Conservation (phyloP, 2,797 vertebrate species). For the Myotis myotis region DNA sequence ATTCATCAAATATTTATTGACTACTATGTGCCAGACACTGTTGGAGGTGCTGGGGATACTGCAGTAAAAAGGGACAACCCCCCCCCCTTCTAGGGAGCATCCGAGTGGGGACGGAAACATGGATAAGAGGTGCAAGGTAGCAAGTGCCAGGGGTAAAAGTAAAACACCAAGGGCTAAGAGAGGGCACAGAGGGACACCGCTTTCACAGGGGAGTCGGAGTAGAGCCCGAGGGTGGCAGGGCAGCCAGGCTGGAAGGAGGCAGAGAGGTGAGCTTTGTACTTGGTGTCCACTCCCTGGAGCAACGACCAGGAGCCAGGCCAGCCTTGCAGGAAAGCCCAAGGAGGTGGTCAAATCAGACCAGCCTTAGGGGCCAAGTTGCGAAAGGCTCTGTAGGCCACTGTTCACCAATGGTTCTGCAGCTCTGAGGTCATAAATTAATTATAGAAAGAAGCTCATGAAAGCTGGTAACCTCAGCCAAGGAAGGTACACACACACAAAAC, state of each 20-base stretch:
- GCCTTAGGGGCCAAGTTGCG: not conserved
- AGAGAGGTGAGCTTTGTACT: not conserved
- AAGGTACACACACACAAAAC: not conserved
- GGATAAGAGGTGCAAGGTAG: not conserved
- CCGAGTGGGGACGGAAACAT: not conserved
- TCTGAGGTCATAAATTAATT: not conserved
- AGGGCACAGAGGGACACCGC: not conserved
- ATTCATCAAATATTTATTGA: not conserved
- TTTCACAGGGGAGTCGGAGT: not conserved
- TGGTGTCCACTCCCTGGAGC: rapidly evolving
- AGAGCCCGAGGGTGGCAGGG: not conserved
- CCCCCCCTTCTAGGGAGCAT: not conserved
- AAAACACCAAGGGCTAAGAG: not conserved
- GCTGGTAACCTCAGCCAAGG: not conserved
- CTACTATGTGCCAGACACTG: not conserved
- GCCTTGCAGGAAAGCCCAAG: not conserved
- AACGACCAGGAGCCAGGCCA: not conserved
- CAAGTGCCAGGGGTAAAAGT: not conserved
- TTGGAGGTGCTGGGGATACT: not conserved
- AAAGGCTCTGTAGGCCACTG: not conserved
- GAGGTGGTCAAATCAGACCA: not conserved
- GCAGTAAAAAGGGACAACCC: not conserved
- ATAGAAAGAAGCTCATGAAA: not conserved
- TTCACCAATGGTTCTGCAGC: not conserved
- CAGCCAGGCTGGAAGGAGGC: not conserved